Evolutionary conservation across 2,888 invertebrate species (phyloP).

Genomic region (Mechanitis mazaeus): DNA sequence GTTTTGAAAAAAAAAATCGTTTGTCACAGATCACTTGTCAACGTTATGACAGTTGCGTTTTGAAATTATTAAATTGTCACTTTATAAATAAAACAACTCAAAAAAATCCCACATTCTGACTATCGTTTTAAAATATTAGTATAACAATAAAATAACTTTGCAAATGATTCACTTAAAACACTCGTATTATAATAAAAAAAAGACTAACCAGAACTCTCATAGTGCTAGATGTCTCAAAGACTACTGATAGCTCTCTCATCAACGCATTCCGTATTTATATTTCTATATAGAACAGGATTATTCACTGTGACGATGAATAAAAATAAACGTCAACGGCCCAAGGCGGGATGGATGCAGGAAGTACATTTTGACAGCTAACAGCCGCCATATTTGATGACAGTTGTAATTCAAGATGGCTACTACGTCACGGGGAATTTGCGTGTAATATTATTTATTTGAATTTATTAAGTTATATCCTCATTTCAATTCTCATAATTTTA

Average conservation of each 20-base stretch:
- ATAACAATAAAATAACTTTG: not conserved
- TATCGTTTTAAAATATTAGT: too few species aligned
- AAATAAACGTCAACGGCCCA: conserved; percentile 38
- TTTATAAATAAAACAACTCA: too few species aligned
- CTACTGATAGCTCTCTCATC: conserved; percentile 58
- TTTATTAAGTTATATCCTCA: too few species aligned
- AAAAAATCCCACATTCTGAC: too few species aligned
- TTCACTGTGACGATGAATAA: conserved; percentile 41
- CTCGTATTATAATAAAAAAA: conserved; percentile 23
- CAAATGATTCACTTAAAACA: conserved; percentile 18
- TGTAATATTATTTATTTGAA: not conserved
- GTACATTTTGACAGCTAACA: conserved; percentile 51
- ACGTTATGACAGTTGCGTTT: too few species aligned
- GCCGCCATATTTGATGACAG: conserved; percentile 35
- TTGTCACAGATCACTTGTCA: too few species aligned
- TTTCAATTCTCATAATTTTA: too few species aligned
- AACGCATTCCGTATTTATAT: conserved; percentile 57
- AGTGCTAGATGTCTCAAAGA: conserved; percentile 52
- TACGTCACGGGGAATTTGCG: not conserved
- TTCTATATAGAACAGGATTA: conserved; percentile 42
- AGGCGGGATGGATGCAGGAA: conserved; percentile 69
- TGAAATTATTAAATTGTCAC: too few species aligned
- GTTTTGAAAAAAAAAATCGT: too few species aligned
- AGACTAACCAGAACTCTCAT: conserved; percentile 71
- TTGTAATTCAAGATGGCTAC: conserved; percentile 2